Base-by-base conservation (phyloP, 2,888 invertebrate species). In the Pardosa pseudoannulata region DNA sequence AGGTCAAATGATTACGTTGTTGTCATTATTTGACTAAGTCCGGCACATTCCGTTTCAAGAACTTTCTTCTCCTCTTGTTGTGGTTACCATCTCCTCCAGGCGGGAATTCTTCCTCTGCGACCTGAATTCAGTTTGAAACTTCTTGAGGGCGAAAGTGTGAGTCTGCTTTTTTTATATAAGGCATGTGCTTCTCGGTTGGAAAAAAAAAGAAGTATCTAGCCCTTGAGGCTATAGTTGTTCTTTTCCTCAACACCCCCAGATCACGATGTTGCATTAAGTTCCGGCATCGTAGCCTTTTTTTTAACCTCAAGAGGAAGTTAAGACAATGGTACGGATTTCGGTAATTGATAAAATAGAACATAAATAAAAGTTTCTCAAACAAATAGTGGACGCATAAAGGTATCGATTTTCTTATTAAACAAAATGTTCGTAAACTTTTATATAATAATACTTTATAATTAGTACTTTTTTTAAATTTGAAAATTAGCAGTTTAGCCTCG, bases 101-200 rank as follows among this genome's bases (percentile, higher is more conserved):
- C 19, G n/a, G 56, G 23, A 56, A 56, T 56, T 56, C 16, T 16
- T 16, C 16, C 56, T n/a, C n/a, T n/a, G n/a, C 23, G 23, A 56
- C 56, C 56, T 16, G 3, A 56, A 16, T 56, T 56, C 23, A 6
- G 0, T 16, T 23, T 16, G 5, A 23, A 1, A 46, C 23, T 56
- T 56, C 56, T 56, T 56, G 23, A 56, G 56, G 56, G 56, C 56
- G 56, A 56, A 56, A 56, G 56, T 56, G 56, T 23, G 23, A n/a
- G n/a, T n/a, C n/a, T n/a, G n/a, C n/a, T n/a, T n/a, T n/a, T n/a
- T n/a, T 6, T 16, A 2, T 16, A 3, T 56, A 23, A 7, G 56
- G 23, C 6, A 56, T 9, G 16, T 16, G 16, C 36, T 36, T 11
- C 36, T 7, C n/a, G 16, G 2, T 46, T 6, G 46, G 2, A 16